Conservation (phyloP, 2,113 vertebrate genomes). For the Macquaria ambigua region DNA sequence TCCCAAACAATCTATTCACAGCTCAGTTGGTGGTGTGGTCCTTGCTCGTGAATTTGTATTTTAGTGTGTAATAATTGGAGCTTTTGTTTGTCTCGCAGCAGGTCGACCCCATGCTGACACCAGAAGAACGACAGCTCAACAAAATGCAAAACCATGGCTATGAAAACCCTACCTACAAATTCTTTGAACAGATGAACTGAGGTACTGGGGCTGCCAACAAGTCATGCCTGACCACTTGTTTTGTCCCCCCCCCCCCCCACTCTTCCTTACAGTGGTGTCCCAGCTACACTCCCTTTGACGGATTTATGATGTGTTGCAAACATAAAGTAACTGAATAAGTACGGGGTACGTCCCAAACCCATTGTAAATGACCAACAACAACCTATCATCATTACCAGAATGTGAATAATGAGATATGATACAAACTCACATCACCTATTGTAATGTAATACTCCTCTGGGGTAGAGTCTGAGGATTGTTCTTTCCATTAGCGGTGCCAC, state of each 20-base stretch:
- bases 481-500: slow-evolving; percentile 51
- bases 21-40: background rate
- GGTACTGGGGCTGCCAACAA: slow-evolving; percentile 55
- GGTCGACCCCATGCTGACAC: slow-evolving; percentile 89
- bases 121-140: slow-evolving; percentile 88
- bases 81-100: slow-evolving; percentile 68
- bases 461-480: slow-evolving; percentile 46
- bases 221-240: slow-evolving; percentile 69
- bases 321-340: slow-evolving; percentile 61
- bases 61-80: slow-evolving; percentile 31
- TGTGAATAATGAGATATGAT: slow-evolving; percentile 66
- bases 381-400: slow-evolving; percentile 64
- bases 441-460: slow-evolving; percentile 50
- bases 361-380: slow-evolving; percentile 73
- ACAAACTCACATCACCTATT: slow-evolving; percentile 46
- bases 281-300: slow-evolving; percentile 60
- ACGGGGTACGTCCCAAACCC: slow-evolving; percentile 33
- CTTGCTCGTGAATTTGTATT: background rate
- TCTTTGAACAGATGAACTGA: slow-evolving; percentile 91
- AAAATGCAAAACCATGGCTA: slow-evolving; percentile 92
- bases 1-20: background rate
- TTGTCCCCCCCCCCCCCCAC: slow-evolving; percentile 10
- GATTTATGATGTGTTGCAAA: slow-evolving; percentile 68
- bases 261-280: slow-evolving; percentile 46
- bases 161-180: slow-evolving; percentile 91